Conservation (phyloP, 2,797 vertebrate species). For the Melanotaenia parkinsoni region DNA sequence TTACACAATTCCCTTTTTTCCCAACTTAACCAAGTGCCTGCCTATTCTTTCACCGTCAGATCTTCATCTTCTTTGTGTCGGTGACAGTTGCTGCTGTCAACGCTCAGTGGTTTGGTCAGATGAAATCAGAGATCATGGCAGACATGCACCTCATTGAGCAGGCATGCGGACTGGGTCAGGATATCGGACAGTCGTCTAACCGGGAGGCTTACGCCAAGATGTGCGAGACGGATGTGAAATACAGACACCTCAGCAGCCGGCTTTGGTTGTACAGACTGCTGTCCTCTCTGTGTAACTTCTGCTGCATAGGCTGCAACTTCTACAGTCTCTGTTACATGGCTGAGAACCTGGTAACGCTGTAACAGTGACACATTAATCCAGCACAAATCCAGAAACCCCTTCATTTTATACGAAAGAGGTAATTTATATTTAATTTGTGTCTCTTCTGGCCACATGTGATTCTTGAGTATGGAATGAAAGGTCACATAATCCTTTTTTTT, state of each 20-base stretch:
- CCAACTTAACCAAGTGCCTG: background rate
- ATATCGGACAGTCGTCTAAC: slow-evolving; percentile 79
- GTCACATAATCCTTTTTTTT: background rate
- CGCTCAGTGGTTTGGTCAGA: slow-evolving; percentile 86
- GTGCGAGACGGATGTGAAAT: slow-evolving; percentile 74
- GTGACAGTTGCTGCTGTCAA: slow-evolving; percentile 84
- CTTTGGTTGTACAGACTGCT: slow-evolving; percentile 81
- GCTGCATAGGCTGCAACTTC: slow-evolving; percentile 86
- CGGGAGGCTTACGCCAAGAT: slow-evolving; percentile 82
- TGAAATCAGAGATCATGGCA: slow-evolving; percentile 81
- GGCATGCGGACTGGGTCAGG: slow-evolving; percentile 82
- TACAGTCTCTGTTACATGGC: slow-evolving; percentile 85
- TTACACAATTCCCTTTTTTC: background rate
- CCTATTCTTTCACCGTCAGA: slow-evolving; percentile 64
- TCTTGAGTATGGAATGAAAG: slow-evolving; percentile 1
- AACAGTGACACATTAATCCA: slow-evolving; percentile 14
- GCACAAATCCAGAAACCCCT: background rate
- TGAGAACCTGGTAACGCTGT: slow-evolving; percentile 79
- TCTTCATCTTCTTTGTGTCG: slow-evolving; percentile 84
- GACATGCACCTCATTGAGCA: slow-evolving; percentile 85
- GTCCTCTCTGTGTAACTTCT: slow-evolving; percentile 87
- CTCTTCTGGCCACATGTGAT: background rate
- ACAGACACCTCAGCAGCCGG: slow-evolving; percentile 75
- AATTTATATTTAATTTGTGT: slow-evolving; percentile 28
- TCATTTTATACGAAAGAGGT: slow-evolving; percentile 22